phyloP scores from a whole-genome alignment of 2,888 invertebrate genomes.

The Orthonevra nobilis region DNA sequence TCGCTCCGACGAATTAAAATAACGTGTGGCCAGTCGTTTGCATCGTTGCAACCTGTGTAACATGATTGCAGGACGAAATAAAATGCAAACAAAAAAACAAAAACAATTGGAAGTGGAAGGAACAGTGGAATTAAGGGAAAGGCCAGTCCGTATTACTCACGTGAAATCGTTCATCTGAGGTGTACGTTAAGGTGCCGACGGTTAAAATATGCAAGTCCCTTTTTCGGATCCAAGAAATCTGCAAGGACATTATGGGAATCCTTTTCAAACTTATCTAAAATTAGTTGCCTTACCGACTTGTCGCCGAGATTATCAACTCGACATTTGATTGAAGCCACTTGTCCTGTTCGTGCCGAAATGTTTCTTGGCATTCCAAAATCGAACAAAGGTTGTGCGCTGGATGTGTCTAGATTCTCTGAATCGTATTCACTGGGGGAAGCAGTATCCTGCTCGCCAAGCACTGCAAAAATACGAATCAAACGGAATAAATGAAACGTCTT shows the following conservation, averaged over 20 bases:
- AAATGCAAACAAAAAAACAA: too few relatives aligned
- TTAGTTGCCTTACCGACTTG: conserved; percentile 52
- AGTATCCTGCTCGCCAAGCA: conserved; percentile 52
- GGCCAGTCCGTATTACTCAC: conserved; percentile 63
- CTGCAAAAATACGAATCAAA: conserved; percentile 47
- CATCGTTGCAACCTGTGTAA: neutral
- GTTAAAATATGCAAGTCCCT: conserved; percentile 78
- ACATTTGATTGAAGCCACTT: conserved; percentile 66
- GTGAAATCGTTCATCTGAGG: conserved; percentile 78
- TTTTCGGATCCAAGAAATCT: conserved; percentile 79
- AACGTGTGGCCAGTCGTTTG: neutral
- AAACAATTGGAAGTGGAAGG: too few relatives aligned
- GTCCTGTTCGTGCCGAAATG: conserved; percentile 63
- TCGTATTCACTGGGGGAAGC: conserved; percentile 49
- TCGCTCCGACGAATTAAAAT: conserved; percentile 13
- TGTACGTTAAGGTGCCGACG: conserved; percentile 77
- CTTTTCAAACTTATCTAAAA: too few relatives aligned
- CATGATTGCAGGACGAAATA: neutral
- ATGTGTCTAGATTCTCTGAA: conserved; percentile 46
- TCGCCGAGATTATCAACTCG: conserved; percentile 65
- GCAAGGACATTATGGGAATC: too few relatives aligned
- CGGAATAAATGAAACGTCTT: conserved; percentile 41
- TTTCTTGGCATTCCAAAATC: conserved; percentile 66
- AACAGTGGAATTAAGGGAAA: too few relatives aligned
- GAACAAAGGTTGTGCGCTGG: conserved; percentile 49